Base-by-base conservation (phyloP, 2,888 invertebrate genomes). In the Habrosyne pyritoides region DNA sequence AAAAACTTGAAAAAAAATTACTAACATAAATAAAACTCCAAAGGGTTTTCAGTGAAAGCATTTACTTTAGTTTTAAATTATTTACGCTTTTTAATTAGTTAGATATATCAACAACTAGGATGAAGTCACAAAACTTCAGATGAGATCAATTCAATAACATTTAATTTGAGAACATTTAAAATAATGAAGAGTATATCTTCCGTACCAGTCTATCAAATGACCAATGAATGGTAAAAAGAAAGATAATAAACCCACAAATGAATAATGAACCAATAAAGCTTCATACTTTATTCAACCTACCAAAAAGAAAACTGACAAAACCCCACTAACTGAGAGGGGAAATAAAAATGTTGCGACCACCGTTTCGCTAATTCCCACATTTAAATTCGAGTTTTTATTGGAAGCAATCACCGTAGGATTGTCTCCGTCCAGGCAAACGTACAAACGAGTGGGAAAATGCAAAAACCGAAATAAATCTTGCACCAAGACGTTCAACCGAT, bases 401-500 rank as follows among this genome's bases (percentile, higher is more conserved):
- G 26, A 69, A 69, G 75, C 83, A 83, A 88, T 88, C 78, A 75
- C 68, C 71, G 65, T 71, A 57, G 60, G 65, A 74, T 75, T 71
- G 71, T 71, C 71, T 68, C 50, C 26, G 28, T 55, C 56, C 72
- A 76, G 76, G 77, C 71, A 75, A 74, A 72, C 75, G 73, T 75
- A 77, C 73, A 76, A 75, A 70, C 64, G 67, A 60, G 63, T 59
- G 58, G 74, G 71, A 73, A 75, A 79, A 88, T 84, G 83, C 85
- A 84, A 87, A 89, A 86, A 79, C 81, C 77, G 78, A 84, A 83
- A 89, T 88, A 87, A 88, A 89, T 89, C 85, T 81, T 69, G 60
- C 64, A 75, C 75, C 77, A 83, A 85, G 83, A 83, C 73, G 78
- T 58, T 70, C 62, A 63, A 71, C 70, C 69, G 77, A 79, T 77